Base-by-base conservation (phyloP, 2,888 invertebrate species). In the Trissolcus japonicus region DNA sequence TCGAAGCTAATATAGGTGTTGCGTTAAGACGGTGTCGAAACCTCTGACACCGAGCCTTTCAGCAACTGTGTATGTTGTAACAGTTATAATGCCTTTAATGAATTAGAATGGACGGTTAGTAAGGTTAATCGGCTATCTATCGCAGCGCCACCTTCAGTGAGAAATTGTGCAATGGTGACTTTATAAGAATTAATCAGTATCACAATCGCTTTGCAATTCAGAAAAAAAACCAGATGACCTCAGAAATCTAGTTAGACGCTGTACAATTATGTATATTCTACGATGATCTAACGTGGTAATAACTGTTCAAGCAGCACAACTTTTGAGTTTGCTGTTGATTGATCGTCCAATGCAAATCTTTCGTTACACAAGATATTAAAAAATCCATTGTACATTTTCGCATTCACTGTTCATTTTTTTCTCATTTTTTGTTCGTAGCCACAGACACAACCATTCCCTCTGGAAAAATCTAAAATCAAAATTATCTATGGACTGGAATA, bases 111-210 rank as follows among this genome's bases (percentile, higher is more conserved):
- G 60, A 41, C 16, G 46, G 55, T 61, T 67, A 61, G 40, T 55
- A 66, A 73, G 55, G 66, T 73, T 66, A 73, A 66, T 73, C 61
- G 61, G 50, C 14, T 11, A 4, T 11, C 61, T 60, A 66, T 61
- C 54, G 41, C 50, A 60, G 65, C 61, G 65, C 72, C 72, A 60
- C 60, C 54, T 40, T 19, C n/a, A 14, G 51, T 35, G 43, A 21
- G 7, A n/a, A n/a, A 13, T 72, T 63, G 63, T 63, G 50, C 57
- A 57, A 72, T 14, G 13, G 43, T n/a, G 11, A 43, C 43, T 43
- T 43, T 43, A 43, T 43, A 13, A 43, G 11, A n/a, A 43, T 13
- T 43, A 43, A n/a, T 43, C 43, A 14, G n/a, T 43, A 43, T 11
- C 25, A 25, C 25, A 25, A 25, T 25, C 25, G 25, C 25, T 25